Base-by-base conservation (phyloP, 2,888 invertebrate genomes). In the Enoplolaimus lenunculus region DNA sequence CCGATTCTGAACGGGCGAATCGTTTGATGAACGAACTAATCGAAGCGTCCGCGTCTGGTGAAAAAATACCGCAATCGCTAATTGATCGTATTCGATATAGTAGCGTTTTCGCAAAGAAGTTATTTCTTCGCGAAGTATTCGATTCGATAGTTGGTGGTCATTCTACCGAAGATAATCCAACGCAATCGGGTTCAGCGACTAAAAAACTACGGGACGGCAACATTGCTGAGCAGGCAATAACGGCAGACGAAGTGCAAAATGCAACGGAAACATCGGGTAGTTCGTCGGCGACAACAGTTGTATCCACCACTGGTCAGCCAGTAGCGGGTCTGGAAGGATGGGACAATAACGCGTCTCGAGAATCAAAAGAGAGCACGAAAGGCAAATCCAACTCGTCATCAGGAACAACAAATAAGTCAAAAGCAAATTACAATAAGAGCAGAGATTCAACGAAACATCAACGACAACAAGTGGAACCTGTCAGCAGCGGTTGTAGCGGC, bases 1-100 rank as follows among this genome's bases (percentile, higher is more conserved):
- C 70, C 1, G 31, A 69, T 30, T 29, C 30, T 30, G 64, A 66
- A 45, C 33, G 29, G 28, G 70, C 64, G 2, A 70, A 70, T 28
- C 66, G 70, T 45, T 60, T 68, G 31, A 66, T 73, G 34, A 71
- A 72, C 35, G 70, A 73, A 34, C 28, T 73, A 33, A 29, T 73
- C 28, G 72, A 73, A 31, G 72, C 62, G 29, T 57, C 72, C 1
- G 69, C 57, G 21, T 45, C 30, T 13, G 72, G 73, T 30, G 34
- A 16, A 1, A 70, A 57, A 26, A 60, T 73, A 0, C 21, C 66
- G 16, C 28, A 13, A 29, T 29, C 57, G 1, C 65, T 72, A 21
- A 45, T 72, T 1, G 64, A 68, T 2, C 60, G 66, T 21, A 73
- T 73, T 30, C 34, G 60, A 26, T 3, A n/a, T 13, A 30, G 30